Base-by-base conservation (phyloP, 2,888 invertebrate genomes). In the Heliconius sara region DNA sequence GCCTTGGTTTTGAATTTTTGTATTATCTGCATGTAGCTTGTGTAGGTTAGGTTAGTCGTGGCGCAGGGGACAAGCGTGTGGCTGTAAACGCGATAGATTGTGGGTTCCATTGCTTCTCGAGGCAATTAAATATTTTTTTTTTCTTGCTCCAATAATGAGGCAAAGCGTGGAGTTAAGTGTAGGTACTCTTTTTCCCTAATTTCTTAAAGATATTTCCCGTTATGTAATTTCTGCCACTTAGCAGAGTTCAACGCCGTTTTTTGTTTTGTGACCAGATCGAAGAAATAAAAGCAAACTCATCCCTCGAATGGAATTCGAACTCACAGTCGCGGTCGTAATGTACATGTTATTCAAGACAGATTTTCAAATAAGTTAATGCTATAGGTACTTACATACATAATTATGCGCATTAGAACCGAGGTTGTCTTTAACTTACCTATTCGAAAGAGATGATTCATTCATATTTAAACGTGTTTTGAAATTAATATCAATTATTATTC, bases 361-460 rank as follows among this genome's bases (percentile, higher is more conserved):
- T 47, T 47, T 47, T 19, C 4, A 6, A 47, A 47, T 19, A 6
- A 47, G 16, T 47, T 47, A 6, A 0, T 19, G 19, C 16, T 47
- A 19, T 47, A 19, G n/a, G 60, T 25, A 63, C 4, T 3, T 68
- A 39, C 4, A 12, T 68, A 6, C 7, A 72, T 57, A 72, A 7
- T 2, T 30, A 57, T 72, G 52, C 52, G 52, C 72, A 57, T 10
- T 30, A 72, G 13, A 57, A 6, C 10, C 72, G 30, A 30, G 57
- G 12, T 57, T 72, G 34, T 52, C 52, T 52, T 43, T 52, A 52
- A 52, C 47, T 72, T 43, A 30, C 12, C 12, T 72, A 72, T 72
- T 52, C 16, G 52, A 30, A 72, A 68, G n/a, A 39, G 68, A 68
- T 68, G 68, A 68, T 68, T 39, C 67, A 67, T 67, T 67, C 39